A percentile compares a stretch with the other conserved stretches of the same genome.
Evolutionary conservation across 1,140 invertebrate species (phyloP).

Genomic region (Notospermus geniculatus): DNA sequence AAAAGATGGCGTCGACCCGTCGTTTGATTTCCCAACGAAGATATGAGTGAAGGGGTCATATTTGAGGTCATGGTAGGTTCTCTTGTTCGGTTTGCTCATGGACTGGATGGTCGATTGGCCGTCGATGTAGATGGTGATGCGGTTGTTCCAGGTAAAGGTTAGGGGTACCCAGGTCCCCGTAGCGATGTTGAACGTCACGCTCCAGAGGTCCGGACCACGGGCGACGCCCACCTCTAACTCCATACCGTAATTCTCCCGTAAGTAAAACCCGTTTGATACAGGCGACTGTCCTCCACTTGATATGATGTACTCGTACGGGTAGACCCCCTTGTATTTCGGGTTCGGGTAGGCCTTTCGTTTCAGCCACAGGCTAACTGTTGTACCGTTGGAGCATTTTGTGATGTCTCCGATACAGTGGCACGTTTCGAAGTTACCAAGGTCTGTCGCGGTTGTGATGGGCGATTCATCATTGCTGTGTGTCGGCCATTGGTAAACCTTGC

Average conservation of each 20-base stretch:
- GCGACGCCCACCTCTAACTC: slow-evolving; percentile 40
- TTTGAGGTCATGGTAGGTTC: background rate
- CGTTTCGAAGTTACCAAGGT: background rate
- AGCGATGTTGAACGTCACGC: slow-evolving; percentile 26
- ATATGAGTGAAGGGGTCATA: slow-evolving; percentile 16
- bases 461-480: background rate
- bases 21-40: slow-evolving; percentile 10
- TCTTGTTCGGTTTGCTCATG: background rate
- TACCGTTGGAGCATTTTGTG: slow-evolving; percentile 30
- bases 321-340: background rate
- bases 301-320: slow-evolving; percentile 27
- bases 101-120: slow-evolving; percentile 16
- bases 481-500: too few relatives aligned
- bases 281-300: slow-evolving; percentile 35
- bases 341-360: slow-evolving; percentile 15
- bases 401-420: slow-evolving; percentile 40
- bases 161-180: slow-evolving; percentile 25
- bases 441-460: background rate
- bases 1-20: background rate
- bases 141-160: slow-evolving; percentile 29
- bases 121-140: slow-evolving; percentile 34
- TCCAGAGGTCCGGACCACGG: slow-evolving; percentile 23
- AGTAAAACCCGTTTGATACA: slow-evolving; percentile 38
- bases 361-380: slow-evolving; percentile 34
- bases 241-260: slow-evolving; percentile 30